phyloP scores from a whole-genome alignment of 2,113 vertebrate species.

The Chlamydotis undulata region DNA sequence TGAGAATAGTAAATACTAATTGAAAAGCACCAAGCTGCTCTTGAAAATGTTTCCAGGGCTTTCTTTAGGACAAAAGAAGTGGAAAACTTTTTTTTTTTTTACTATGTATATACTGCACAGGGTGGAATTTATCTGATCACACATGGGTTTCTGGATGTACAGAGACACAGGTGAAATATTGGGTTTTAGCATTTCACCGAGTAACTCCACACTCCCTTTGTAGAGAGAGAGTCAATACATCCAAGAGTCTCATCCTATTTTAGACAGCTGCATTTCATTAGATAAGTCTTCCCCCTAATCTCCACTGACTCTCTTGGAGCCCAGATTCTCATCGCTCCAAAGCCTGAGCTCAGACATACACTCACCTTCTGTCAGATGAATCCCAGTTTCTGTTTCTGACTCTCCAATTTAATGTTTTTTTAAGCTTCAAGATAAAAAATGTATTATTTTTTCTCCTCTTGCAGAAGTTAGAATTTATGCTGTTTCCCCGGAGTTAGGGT shows the following conservation, averaged over 20 bases:
- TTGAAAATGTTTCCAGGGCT: not conserved
- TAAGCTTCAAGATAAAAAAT: not conserved
- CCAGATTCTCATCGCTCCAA: not conserved
- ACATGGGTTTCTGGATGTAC: not conserved
- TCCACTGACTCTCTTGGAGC: not conserved
- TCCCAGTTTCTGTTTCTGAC: not conserved
- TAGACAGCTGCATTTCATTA: not conserved
- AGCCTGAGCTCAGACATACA: not conserved
- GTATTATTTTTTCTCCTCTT: rapidly evolving
- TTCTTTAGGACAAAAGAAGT: not conserved
- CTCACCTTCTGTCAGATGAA: not conserved
- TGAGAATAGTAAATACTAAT: not conserved
- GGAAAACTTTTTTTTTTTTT: not conserved
- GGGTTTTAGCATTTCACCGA: not conserved
- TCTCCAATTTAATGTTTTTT: not conserved
- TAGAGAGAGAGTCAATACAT: not conserved
- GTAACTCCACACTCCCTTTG: not conserved
- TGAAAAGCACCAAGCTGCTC: not conserved
- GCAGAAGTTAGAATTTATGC: not conserved
- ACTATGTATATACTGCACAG: not conserved
- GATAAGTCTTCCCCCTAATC: not conserved
- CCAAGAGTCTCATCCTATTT: not conserved
- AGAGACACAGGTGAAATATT: not conserved
- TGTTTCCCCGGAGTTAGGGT: not conserved
- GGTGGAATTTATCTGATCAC: not conserved